Percentiles rank a stretch among this genome's conserved stretches.
phyloP scores from a whole-genome alignment of 2,113 vertebrate species.

The Gallinago jamesoni region DNA sequence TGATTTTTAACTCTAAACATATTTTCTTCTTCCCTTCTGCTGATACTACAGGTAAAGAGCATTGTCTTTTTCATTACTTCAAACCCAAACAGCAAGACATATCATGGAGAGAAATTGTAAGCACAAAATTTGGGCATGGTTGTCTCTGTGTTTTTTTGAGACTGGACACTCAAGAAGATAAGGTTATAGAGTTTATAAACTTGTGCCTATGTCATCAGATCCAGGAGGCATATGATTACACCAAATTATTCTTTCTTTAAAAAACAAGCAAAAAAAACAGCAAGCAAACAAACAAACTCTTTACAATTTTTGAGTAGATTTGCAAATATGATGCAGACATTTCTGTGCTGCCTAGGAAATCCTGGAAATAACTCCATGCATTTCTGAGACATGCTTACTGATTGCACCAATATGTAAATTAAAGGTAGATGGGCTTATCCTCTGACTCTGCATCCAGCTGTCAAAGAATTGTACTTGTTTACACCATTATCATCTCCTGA shows the following conservation, averaged over 20 bases:
- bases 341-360: background rate
- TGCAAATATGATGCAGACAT: background rate
- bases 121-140: background rate
- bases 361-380: background rate
- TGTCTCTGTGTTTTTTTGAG: background rate
- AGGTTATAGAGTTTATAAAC: background rate
- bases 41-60: background rate
- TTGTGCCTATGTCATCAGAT: background rate
- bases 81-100: background rate
- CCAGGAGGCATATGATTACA: background rate
- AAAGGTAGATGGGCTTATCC: background rate
- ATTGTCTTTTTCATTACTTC: background rate
- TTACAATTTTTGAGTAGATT: background rate
- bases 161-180: background rate
- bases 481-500: background rate
- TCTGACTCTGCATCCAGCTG: background rate
- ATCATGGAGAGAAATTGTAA: background rate
- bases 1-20: background rate
- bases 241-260: background rate
- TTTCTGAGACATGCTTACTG: background rate
- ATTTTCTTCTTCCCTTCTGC: background rate
- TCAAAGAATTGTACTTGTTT: background rate
- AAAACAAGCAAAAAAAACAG: background rate
- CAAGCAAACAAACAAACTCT: background rate
- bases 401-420: background rate